phyloP scores from a whole-genome alignment of 2,797 vertebrate species.

The Champsocephalus gunnari region DNA sequence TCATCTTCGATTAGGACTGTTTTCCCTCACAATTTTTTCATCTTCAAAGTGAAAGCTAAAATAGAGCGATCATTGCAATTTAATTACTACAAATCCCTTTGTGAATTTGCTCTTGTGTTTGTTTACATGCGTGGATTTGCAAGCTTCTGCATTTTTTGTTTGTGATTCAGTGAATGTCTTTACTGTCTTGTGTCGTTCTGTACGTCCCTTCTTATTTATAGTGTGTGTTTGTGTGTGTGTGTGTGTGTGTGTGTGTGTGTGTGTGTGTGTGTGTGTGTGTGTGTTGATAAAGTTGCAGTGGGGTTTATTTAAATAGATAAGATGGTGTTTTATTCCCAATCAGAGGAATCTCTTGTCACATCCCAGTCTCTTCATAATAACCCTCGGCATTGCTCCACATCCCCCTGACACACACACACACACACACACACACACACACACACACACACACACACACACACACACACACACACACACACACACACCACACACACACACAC shows the following conservation, averaged over 20 bases:
- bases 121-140: slow-evolving; percentile 79
- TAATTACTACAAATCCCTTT: slow-evolving; percentile 86
- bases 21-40: slow-evolving; percentile 73
- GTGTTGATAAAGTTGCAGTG: slow-evolving; percentile 64
- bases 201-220: slow-evolving; percentile 61
- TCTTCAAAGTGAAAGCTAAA: slow-evolving; percentile 83
- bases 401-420: slow-evolving; percentile 62
- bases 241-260: slow-evolving; percentile 29
- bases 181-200: slow-evolving; percentile 51
- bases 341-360: slow-evolving; percentile 82
- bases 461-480: slow-evolving; percentile 12
- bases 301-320: slow-evolving; percentile 86
- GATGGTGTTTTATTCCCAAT: slow-evolving; percentile 83
- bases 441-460: slow-evolving; percentile 32
- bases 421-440: slow-evolving; percentile 46
- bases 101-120: slow-evolving; percentile 81
- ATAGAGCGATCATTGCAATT: slow-evolving; percentile 83
- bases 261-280: slow-evolving; percentile 28
- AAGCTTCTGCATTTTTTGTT: slow-evolving; percentile 71
- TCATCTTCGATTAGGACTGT: slow-evolving; percentile 80
- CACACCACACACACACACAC: slow-evolving; percentile 48
- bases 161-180: slow-evolving; percentile 55
- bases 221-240: slow-evolving; percentile 8
- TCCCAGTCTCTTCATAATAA: slow-evolving; percentile 84
- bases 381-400: slow-evolving; percentile 76